Base-by-base conservation (phyloP, 2,888 invertebrate species). In the Troides helena region DNA sequence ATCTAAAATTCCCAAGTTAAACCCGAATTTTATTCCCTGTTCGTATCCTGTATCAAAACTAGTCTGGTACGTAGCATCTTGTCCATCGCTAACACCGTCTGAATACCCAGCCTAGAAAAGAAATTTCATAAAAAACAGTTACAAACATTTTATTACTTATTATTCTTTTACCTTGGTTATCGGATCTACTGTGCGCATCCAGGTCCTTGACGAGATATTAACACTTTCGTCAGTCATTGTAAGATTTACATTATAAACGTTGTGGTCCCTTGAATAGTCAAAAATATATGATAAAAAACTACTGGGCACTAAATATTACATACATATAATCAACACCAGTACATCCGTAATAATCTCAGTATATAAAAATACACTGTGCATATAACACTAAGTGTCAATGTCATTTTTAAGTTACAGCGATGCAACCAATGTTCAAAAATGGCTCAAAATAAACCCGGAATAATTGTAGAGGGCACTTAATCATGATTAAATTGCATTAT, bases 21-120 rank as follows among this genome's bases (percentile, higher is more conserved):
- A 92, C 21, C 95, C 95, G 76, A 93, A 94, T 71, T 85, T 82
- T 53, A 96, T 93, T 1, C 96, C 96, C 78, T 95, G 94, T 71
- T 86, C 84, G 81, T 95, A 97, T 1, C 96, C 96, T 69, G 81
- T 80, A 78, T 96, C 95, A 82, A 97, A 97, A 80, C 95, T 94
- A 25, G 90, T 80, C 86, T 97, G 96, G 76, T 95, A 95, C 64
- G 93, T 92, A 66, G 93, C 85, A 23, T 94, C 91, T 73, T 94
- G 92, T 0, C 96, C 96, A 80, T 94, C 94, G 50, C 93, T 86
- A 70, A 95, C 91, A 30, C 96, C 96, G 83, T 96, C 95, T 78
- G 94, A 93, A 77, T 93, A 96, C 58, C 95, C 96, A 74, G 88
- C 86, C 96, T 96, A 66, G 10, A 63, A 43, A 61, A 56, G 62